phyloP scores from a whole-genome alignment of 1,140 invertebrate species.

The Muscidifurax raptorellus region DNA sequence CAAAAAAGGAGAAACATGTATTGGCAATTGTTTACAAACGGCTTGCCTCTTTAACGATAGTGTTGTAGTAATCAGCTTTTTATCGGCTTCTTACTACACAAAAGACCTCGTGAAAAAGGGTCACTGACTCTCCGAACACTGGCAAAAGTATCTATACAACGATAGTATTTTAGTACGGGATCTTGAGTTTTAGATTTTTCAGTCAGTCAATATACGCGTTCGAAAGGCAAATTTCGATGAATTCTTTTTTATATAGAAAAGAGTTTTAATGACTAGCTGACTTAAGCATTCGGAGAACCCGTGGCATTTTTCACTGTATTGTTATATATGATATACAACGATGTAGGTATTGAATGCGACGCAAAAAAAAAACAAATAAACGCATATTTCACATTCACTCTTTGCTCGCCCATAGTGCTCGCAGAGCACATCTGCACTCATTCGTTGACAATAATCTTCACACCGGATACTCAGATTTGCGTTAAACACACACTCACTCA shows the following conservation, averaged over 20 bases:
- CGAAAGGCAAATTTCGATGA: background rate
- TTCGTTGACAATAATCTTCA: slow-evolving; percentile 3
- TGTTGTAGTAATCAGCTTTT: slow-evolving; percentile 1
- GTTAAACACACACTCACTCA: background rate
- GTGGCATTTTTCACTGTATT: slow-evolving; percentile 24
- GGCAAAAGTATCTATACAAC: slow-evolving; percentile 9
- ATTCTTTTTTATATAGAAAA: background rate
- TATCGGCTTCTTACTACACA: background rate
- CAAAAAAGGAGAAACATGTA: background rate
- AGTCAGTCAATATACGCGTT: slow-evolving; percentile 28
- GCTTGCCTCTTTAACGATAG: background rate
- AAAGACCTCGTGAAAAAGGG: slow-evolving; percentile 34
- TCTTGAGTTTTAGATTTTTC: slow-evolving; percentile 5
- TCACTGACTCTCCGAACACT: slow-evolving; percentile 27
- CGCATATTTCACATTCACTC: background rate
- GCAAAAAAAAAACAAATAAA: slow-evolving; percentile 8
- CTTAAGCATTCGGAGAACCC: background rate
- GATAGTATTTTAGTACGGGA: slow-evolving; percentile 10
- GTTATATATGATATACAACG: slow-evolving; percentile 3
- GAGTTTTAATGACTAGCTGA: slow-evolving; percentile 38
- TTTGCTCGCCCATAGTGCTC: too few species aligned
- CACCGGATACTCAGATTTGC: background rate
- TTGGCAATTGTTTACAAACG: slow-evolving; percentile 1
- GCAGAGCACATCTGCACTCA: background rate
- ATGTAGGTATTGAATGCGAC: background rate